phyloP scores from a whole-genome alignment of 2,888 invertebrate genomes.

The Meteorus colon region DNA sequence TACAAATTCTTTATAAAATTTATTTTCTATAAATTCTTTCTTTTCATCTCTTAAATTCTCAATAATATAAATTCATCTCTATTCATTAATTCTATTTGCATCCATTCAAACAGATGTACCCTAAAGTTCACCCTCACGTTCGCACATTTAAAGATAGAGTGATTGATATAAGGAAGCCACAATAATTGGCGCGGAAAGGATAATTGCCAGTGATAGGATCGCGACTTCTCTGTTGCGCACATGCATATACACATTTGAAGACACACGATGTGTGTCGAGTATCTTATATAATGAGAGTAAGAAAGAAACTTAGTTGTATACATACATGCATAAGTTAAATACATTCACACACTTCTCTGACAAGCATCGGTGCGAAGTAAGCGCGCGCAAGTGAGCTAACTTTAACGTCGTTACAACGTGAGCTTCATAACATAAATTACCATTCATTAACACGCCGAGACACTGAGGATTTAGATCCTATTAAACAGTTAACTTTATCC shows the following conservation, averaged over 20 bases:
- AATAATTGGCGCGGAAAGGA: slow-evolving; percentile 35
- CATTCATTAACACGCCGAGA: slow-evolving; percentile 34
- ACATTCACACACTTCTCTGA: not conserved
- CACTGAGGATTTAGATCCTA: not conserved
- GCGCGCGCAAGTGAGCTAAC: slow-evolving; percentile 7
- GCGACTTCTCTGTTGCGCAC: not conserved
- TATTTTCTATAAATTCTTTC: too few species aligned
- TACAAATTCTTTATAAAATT: too few species aligned
- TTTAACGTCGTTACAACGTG: slow-evolving; percentile 6
- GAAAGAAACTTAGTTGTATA: not conserved
- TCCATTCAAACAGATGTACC: not conserved
- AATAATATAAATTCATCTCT: too few species aligned
- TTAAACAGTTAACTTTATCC: not conserved
- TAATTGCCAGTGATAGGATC: slow-evolving; percentile 40
- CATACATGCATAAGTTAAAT: not conserved
- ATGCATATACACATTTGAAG: not conserved
- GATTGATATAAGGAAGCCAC: slow-evolving; percentile 36
- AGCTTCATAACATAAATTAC: slow-evolving; percentile 34
- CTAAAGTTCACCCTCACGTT: not conserved
- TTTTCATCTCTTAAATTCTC: too few species aligned
- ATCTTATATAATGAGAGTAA: not conserved
- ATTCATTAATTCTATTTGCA: not conserved
- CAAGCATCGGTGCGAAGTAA: slow-evolving; percentile 22
- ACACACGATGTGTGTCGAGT: slow-evolving; percentile 27
- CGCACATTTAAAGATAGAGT: not conserved